Base-by-base conservation (phyloP, 2,113 vertebrate species). In the Lepidothrix coronata region DNA sequence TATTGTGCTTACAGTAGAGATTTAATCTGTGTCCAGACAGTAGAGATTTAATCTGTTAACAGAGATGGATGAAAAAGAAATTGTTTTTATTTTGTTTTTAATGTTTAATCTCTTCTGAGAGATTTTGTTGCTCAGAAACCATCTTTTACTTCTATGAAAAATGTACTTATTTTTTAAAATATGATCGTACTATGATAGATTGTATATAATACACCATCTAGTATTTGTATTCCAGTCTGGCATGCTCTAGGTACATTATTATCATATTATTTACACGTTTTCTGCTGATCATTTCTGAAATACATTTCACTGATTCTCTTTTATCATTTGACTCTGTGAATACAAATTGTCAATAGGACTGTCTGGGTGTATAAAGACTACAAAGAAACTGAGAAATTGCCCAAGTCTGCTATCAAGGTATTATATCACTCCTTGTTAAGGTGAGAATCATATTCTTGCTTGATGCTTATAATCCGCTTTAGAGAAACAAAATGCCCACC, bases 281-380 rank as follows among this genome's bases (percentile, higher is more conserved):
- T 90, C 54, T 94, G 77, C 19, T 89, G 67, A 59, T 87, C 27
- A 57, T 91, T 96, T 93, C 43, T 71, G 87, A 87, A 90, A 81
- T 84, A 37, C 21, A 67, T 91, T 92, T 87, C 87, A 77, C 33
- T 82, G 65, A 84, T 93, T 37, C 68, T 96, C 59, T 96, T 96
- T 85, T 62, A 84, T 91, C 62, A 86, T 88, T 91, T 89, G 91
- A 90, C 15, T 93, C 88, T 93, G 66, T 94, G 86, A 97, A 96
- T 88, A 83, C 75, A 95, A 61, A 46, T 65, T 91, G 68, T 88
- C 88, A 88, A 0, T 76, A 67, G 85, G 86, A 94, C 79, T 84
- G 57, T 28, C 25, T 66, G 62, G n/a, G 78, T 90, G 49, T 65
- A 77, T 63, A 25, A 73, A 17, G 28, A 46, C 84, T 90, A 83